Base-by-base conservation (phyloP, 2,888 invertebrate genomes). In the Zootermopsis nevadensis region DNA sequence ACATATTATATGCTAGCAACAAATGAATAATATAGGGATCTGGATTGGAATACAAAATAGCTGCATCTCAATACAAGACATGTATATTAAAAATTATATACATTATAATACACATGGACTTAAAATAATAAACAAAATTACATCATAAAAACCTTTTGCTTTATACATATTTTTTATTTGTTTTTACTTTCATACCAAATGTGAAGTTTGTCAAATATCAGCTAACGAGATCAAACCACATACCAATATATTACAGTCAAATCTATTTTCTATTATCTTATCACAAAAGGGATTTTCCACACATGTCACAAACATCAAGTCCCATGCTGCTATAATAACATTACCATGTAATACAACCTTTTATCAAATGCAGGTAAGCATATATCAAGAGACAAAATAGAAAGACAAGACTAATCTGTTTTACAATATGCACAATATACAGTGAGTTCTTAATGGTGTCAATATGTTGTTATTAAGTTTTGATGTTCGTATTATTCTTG, bases 171-270 rank as follows among this genome's bases (percentile, higher is more conserved):
- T 2, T 60, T 60, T 60, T 60, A 60, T 60, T 60, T 60, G 10
- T n/a, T 15, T 15, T 48, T 48, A 48, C 42, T n/a, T 60, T 7
- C 60, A 60, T 60, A n/a, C 60, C 60, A 60, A 60, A 60, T 60
- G 27, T 60, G 3, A 60, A 60, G 27, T 60, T 27, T 60, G 60
- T 60, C n/a, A 60, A 60, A n/a, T 60, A 60, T n/a, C n/a, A 60
- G 60, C 60, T 60, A 60, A 60, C 60, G n/a, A 60, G 60, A 60
- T 60, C 42, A 48, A 15, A 48, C 53, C 60, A 60, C 60, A 60
- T 60, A 60, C 60, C 60, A 60, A 4, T 60, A n/a, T 60, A 60
- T n/a, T 15, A 60, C 24, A 60, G 10, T 10, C 24, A n/a, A n/a
- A 3, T n/a, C 3, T 60, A n/a, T 60, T n/a, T n/a, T n/a, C 24